Base-by-base conservation (phyloP, 1,140 invertebrate genomes). In the Sitophilus oryzae region DNA sequence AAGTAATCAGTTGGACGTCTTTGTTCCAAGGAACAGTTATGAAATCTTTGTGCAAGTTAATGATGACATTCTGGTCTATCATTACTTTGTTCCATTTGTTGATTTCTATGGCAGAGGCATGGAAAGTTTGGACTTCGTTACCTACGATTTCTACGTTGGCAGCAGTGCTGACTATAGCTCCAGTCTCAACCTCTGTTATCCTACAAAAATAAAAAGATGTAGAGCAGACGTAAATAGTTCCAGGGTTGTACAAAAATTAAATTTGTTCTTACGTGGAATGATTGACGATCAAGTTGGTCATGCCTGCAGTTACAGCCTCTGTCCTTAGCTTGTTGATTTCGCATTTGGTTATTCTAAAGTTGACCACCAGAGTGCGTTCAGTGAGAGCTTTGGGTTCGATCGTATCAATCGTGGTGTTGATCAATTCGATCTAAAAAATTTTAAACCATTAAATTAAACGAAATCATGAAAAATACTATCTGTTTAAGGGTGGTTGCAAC, bases 311-410 rank as follows among this genome's bases (percentile, higher is more conserved):
- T 35, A 88, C 72, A n/a, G 84, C 82, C 59, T 77, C 76, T 0
- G 69, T 72, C 56, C 76, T 71, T 20, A 88, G 63, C 9, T 67
- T 72, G 19, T 75, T 69, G 19, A 88, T 71, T 59, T 69, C 76
- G 38, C 82, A 82, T 18, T 81, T 79, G 45, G 73, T 70, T 16
- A 88, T 73, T 58, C 77, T 74, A 34, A 87, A 73, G 61, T 77
- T 78, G 38, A 76, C 70, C 56, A 86, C 81, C 14, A 84, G 72
- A 0, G 79, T 81, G 44, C 78, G 71, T 11, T 79, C 74, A n/a
- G 76, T 78, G 62, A 88, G 84, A 2, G 85, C 82, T 18, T 79
- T 78, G 5, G 73, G 67, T 65, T 81, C 75, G 9, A 88, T 77
- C 35, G 73, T 68, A 6, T 73, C 62, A 34, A 88, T 76, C 1